Conservation (phyloP, 1,140 invertebrate species). For the Plodia interpunctella region DNA sequence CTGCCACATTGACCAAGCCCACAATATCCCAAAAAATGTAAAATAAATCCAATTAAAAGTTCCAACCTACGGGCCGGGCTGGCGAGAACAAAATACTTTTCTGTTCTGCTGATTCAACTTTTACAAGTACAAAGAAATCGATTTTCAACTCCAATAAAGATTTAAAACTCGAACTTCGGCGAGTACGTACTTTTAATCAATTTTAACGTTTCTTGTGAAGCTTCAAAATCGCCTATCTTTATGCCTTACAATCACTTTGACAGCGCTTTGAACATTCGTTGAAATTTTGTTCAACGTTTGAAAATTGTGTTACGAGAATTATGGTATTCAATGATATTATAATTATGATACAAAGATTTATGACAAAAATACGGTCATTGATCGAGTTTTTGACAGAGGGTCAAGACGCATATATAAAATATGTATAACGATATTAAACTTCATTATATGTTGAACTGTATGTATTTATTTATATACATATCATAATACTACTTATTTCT, state of each 20-base stretch:
- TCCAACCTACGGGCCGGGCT: constrained; percentile 9
- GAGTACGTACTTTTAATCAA: constrained; percentile 2
- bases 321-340: too few relatives aligned
- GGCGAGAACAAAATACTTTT: constrained; percentile 14
- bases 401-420: too few relatives aligned
- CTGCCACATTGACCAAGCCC: background rate
- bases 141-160: constrained; percentile 9
- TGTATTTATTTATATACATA: too few relatives aligned
- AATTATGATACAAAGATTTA: too few relatives aligned
- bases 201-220: background rate
- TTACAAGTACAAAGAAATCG: constrained; percentile 9
- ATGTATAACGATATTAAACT: too few relatives aligned
- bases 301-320: too few relatives aligned
- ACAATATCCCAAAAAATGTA: constrained; percentile 5
- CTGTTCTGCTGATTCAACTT: constrained; percentile 14
- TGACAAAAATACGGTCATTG: too few relatives aligned
- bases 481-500: too few relatives aligned
- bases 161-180: background rate
- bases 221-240: background rate
- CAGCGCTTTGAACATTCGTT: too few relatives aligned
- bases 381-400: too few relatives aligned
- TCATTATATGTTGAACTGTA: too few relatives aligned
- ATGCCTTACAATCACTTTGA: background rate
- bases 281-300: too few relatives aligned
- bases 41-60: constrained; percentile 18